Evolutionary conservation across 1,140 invertebrate species (phyloP), one percentile per base, ranked within the genome.

Genomic region (Bactericera cockerelli): DNA sequence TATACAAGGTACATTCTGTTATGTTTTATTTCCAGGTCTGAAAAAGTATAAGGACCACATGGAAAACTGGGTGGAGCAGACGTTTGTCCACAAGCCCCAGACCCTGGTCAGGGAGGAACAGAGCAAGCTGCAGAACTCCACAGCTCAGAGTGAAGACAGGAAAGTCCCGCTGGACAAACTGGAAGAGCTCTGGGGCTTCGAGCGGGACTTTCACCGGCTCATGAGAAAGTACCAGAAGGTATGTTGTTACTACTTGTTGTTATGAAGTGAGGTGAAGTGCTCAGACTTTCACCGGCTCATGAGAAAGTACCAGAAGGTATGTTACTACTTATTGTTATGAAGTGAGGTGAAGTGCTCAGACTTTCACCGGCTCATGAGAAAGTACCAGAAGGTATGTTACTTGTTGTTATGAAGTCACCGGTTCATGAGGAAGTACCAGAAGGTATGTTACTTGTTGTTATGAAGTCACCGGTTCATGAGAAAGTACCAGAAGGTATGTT

Each of bases 21-120:
- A n/a, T n/a, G n/a, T n/a, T n/a, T n/a, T n/a, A n/a, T n/a, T n/a
- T n/a, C n/a, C 22, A 49, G 42, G 42, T 49, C 42, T 49, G n/a
- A 49, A 49, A n/a, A 49, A 49, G 42, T 49, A 49, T 16, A 49
- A 49, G 22, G 42, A 49, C 42, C 6, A n/a, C 22, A 49, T 49
- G 42, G 8, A 49, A n/a, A 16, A 49, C 22, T 49, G 42, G 42
- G 42, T 49, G n/a, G 42, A 49, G 22, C 42, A 49, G 3, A 49
- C 42, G n/a, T 49, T 49, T n/a, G 42, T 49, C n/a, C 42, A 49
- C n/a, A 49, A 49, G 22, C 42, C 42, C 22, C 6, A 49, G 22
- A 6, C 42, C n/a, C 4, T 49, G 3, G 42, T 49, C 42, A 6
- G 3, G 3, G 42, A 49, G 22, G 42, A 49, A n/a, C 6, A 49